phyloP scores from a whole-genome alignment of 2,888 invertebrate species.

The Zele albiditarsus region DNA sequence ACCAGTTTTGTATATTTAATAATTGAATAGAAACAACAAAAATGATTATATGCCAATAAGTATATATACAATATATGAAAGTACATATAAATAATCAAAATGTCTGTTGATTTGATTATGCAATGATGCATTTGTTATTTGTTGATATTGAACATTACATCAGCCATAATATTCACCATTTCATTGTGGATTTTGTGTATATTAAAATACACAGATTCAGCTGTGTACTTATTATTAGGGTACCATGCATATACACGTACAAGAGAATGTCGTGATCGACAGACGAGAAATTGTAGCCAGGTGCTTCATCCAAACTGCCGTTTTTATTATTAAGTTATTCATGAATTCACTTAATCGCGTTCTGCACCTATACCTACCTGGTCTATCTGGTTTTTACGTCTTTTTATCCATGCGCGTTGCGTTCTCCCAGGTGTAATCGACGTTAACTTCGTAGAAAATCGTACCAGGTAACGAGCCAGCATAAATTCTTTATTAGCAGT shows the following conservation, averaged over 20 bases:
- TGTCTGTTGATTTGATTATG: not conserved
- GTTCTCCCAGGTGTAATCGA: slow-evolving; percentile 61
- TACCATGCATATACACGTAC: not conserved
- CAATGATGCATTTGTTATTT: not conserved
- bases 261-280: slow-evolving; percentile 22
- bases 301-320: slow-evolving; percentile 38
- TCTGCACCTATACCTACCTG: slow-evolving; percentile 59
- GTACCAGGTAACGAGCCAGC: slow-evolving; percentile 69
- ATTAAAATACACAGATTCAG: not conserved
- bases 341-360: slow-evolving; percentile 72
- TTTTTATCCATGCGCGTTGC: slow-evolving; percentile 44
- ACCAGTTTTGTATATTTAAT: not conserved
- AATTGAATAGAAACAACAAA: not conserved
- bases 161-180: not conserved
- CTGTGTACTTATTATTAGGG: slow-evolving; percentile 2
- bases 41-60: not conserved
- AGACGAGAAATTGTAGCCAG: slow-evolving; percentile 36
- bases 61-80: not conserved
- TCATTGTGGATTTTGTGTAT: not conserved
- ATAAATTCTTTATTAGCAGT: slow-evolving; percentile 71
- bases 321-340: slow-evolving; percentile 67
- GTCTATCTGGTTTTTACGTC: slow-evolving; percentile 61
- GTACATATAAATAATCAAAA: not conserved
- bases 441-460: slow-evolving; percentile 71
- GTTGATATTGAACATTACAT: not conserved